Evolutionary conservation across 2,797 vertebrate species (phyloP).

Genomic region (Columba guinea): DNA sequence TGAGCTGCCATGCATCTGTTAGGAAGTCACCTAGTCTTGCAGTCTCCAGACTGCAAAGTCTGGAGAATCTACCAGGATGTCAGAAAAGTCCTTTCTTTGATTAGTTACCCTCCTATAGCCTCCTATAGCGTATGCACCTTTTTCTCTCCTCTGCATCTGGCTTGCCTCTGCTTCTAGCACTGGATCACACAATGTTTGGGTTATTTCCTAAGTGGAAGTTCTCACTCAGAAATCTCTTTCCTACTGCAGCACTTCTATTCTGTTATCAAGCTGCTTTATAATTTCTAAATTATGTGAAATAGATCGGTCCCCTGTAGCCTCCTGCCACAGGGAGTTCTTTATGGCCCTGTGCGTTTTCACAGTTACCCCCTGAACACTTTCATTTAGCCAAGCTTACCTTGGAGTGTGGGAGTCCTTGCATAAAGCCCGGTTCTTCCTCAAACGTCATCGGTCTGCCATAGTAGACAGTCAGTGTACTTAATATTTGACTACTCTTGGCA

Average conservation of each 20-base stretch:
- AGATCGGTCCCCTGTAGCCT: neutral
- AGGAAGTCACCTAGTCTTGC: neutral
- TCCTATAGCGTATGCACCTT: neutral
- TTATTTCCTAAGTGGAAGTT: neutral
- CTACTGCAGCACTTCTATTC: neutral
- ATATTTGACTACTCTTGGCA: neutral
- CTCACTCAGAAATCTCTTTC: neutral
- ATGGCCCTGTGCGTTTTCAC: neutral
- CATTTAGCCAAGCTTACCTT: neutral
- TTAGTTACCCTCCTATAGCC: neutral
- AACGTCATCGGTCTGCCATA: neutral
- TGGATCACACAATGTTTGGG: rapidly evolving
- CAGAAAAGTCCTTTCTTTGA: neutral
- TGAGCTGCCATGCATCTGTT: neutral
- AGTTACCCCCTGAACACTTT: neutral
- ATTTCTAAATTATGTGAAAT: neutral
- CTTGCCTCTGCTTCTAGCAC: neutral
- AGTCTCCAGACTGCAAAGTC: neutral
- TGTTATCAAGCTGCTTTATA: neutral
- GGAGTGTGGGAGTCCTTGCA: neutral
- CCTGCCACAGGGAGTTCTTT: neutral
- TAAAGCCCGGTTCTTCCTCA: neutral
- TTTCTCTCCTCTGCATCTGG: neutral
- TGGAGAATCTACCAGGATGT: neutral
- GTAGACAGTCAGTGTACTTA: neutral